phyloP scores from a whole-genome alignment of 2,113 vertebrate genomes.

The Chionis minor region DNA sequence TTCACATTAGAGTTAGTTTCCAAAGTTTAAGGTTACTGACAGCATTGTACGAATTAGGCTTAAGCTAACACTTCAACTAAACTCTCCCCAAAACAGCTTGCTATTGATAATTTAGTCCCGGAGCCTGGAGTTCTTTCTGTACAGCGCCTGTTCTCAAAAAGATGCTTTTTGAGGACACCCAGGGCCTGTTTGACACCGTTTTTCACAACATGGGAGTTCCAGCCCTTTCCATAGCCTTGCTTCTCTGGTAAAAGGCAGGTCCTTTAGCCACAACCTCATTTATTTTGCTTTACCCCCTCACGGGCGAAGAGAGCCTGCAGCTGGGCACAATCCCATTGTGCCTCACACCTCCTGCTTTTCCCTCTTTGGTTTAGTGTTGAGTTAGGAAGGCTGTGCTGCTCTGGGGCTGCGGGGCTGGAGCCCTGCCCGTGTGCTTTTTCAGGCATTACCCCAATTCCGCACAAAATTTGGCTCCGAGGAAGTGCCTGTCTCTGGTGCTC shows the following conservation, averaged over 20 bases:
- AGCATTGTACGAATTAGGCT: neutral
- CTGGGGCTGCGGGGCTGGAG: accelerated
- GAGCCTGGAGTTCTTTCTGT: neutral
- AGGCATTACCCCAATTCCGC: neutral
- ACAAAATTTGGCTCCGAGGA: neutral
- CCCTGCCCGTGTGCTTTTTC: neutral
- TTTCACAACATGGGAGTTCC: neutral
- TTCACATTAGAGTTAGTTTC: neutral
- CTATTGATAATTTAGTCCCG: no score
- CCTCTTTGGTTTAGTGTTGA: neutral
- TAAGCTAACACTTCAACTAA: neutral
- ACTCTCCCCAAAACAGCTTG: neutral
- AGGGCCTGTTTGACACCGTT: accelerated
- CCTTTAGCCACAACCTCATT: no score
- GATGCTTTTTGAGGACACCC: accelerated
- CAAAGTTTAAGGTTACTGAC: neutral
- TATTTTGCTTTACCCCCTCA: neutral
- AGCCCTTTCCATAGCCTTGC: accelerated
- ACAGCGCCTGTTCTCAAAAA: neutral
- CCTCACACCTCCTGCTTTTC: neutral
- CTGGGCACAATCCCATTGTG: neutral
- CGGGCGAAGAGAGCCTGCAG: no score
- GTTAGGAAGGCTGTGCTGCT: no score
- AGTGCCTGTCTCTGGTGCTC: neutral
- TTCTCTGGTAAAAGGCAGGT: neutral